These are phyloP conservation scores for Lissonota sp. DNA, from an alignment of 2,888 invertebrate species.

Conservation along the genomic window DNA sequence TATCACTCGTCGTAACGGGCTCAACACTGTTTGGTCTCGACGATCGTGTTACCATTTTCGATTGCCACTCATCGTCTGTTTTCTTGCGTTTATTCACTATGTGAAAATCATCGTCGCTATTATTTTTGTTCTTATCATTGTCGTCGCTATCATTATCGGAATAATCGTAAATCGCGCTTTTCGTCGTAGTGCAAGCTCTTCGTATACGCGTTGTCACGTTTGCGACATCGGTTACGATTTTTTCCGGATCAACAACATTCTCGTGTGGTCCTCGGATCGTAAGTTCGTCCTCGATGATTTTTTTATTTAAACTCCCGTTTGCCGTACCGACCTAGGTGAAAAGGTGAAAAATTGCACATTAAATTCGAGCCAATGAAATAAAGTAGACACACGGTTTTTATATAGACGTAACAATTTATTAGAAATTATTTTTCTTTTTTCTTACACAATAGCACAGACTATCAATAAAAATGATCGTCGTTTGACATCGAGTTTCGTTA, in stretches of 20 bases:
- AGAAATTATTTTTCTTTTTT: conserved; percentile 60
- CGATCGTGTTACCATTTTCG: neutral
- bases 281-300: conserved; percentile 51
- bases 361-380: conserved; percentile 67
- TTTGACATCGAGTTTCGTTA: conserved; percentile 18
- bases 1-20: conserved; percentile 1
- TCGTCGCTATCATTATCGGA: conserved; percentile 67
- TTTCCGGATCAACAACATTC: conserved; percentile 43
- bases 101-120: conserved; percentile 41
- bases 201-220: conserved; percentile 69
- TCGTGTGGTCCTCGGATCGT: conserved; percentile 53
- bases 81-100: conserved; percentile 18
- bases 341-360: conserved; percentile 60
- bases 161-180: conserved; percentile 40
- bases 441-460: conserved; percentile 42
- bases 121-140: conserved; percentile 40
- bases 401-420: conserved; percentile 78
- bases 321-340: conserved; percentile 74
- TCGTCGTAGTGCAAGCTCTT: conserved; percentile 22
- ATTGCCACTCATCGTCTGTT: neutral
- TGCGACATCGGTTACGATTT: conserved; percentile 61
- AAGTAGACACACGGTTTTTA: conserved; percentile 68
- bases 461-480: conserved; percentile 27
- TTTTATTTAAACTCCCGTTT: conserved; percentile 72
- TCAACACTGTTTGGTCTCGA: conserved; percentile 21